Evolutionary conservation across 2,888 invertebrate genomes (phyloP), one percentile per base, ranked within the genome.

Genomic region (Mycalesis mineus): DNA sequence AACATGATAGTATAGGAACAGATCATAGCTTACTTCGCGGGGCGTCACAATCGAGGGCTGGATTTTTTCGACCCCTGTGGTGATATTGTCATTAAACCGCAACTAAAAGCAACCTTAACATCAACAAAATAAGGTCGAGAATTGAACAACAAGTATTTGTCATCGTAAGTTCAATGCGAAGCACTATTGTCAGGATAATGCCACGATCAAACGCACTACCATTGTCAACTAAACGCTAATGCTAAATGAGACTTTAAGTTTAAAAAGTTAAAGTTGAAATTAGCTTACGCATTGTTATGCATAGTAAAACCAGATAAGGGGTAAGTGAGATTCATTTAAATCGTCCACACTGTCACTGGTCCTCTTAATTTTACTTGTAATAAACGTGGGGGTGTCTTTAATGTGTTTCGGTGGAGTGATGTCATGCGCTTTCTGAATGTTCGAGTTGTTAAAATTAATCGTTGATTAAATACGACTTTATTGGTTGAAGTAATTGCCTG

Each of bases 1-100:
- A 73, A 78, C 88, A 75, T 71, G 75, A 77, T 78, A 78, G 77
- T 74, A 72, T 78, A 84, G 75, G 78, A 83, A 82, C 86, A 85
- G 86, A 88, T 88, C 87, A 84, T 84, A 84, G 88, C 86, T 83
- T 83, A 86, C 88, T 85, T 83, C 84, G 80, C 85, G 88, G 88
- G 88, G 88, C 84, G 88, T 88, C 88, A 78, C 84, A 79, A 76
- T 77, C 76, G 78, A 84, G 83, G 84, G 84, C 78, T 74, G 82
- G 82, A 83, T 84, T 84, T 83, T 73, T 78, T 74, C 82, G 79
- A 82, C 88, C 88, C 88, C 88, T 72, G 81, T 71, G 71, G 88
- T 73, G 87, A 72, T 74, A 88, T 88, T 85, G 80, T 85, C 70
- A 66, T 57, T 57, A 8, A 58, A 57, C 33, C 54, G 53, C 58